Conservation (phyloP, 35 echinoderm and acorn worm genomes). For the Nesometra sesokonis region DNA sequence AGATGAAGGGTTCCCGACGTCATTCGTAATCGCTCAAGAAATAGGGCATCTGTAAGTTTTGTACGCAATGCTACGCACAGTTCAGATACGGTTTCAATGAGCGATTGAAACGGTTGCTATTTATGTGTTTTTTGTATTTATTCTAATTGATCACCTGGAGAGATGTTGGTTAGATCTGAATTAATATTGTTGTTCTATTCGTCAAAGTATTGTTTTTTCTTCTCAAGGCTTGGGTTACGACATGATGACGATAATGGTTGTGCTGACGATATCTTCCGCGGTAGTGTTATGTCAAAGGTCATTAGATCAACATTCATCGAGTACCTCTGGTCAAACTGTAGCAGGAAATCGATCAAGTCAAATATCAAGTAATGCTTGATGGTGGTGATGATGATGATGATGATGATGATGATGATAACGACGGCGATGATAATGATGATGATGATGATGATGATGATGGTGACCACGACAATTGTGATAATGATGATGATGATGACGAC, state of each 20-base stretch:
- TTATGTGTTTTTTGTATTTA: too few species aligned
- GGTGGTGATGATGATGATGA: too few species aligned
- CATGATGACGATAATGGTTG: not conserved
- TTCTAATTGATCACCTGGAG: too few species aligned
- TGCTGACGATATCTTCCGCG: not conserved
- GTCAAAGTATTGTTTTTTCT: not conserved
- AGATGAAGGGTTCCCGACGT: not conserved
- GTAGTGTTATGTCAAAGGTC: not conserved
- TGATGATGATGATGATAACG: too few species aligned
- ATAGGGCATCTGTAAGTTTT: not conserved
- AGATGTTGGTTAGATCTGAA: too few species aligned
- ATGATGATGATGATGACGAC: too few species aligned
- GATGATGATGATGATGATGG: too few species aligned
- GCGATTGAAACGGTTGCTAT: too few species aligned
- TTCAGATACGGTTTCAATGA: too few species aligned
- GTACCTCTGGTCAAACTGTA: not conserved
- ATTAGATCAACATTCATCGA: not conserved
- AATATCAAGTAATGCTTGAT: not conserved
- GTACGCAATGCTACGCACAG: too few species aligned
- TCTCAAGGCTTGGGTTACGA: not conserved
- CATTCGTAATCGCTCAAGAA: not conserved
- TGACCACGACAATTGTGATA: too few species aligned
- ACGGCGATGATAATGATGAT: too few species aligned
- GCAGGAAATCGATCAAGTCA: not conserved
- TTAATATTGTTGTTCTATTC: not conserved